Evolutionary conservation across 2,797 vertebrate species (phyloP), one percentile per base, ranked within the genome.

Genomic region (Todus mexicanus): DNA sequence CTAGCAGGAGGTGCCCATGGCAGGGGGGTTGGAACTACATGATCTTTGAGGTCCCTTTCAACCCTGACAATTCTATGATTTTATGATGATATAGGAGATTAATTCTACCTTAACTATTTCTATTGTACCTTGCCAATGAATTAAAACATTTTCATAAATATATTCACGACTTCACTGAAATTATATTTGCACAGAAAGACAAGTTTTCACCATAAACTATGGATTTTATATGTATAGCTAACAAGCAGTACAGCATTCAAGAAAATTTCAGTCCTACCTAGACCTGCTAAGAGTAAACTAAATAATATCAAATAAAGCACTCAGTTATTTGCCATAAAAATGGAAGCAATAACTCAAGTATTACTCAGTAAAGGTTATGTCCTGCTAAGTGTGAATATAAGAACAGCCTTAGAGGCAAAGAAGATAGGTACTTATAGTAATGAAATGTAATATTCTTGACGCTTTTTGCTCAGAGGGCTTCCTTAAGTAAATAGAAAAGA

Each of bases 291-390:
- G 23, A 90, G 11, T 65, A 91, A 92, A 69, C 63, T 10, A 92
- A 91, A 57, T n/a, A 75, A 50, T 54, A 83, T 63, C 15, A 92
- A 93, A 88, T 61, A 93, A 85, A 43, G 22, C 15, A 72, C 83
- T 92, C 59, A 37, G 38, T 53, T 91, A 90, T 77, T 89, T 93
- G 69, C 69, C 50, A 76, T 80, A 74, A 63, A 83, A 94, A 84
- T 66, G 23, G 63, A 91, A 89, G 73, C 42, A 86, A 43, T 92
- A 93, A 85, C 56, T 94, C 43, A 86, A 84, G 63, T 59, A 54
- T 59, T 87, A 89, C 70, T 72, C 56, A 74, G 82, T 47, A 95
- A 93, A 94, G 79, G 70, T 92, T 92, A 89, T 26, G 48, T 75
- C 73, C 59, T 56, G 31, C 26, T 89, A 91, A 93, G 91, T 21